phyloP scores from a whole-genome alignment of 2,113 vertebrate genomes.

The Rhizomys pruinosus region DNA sequence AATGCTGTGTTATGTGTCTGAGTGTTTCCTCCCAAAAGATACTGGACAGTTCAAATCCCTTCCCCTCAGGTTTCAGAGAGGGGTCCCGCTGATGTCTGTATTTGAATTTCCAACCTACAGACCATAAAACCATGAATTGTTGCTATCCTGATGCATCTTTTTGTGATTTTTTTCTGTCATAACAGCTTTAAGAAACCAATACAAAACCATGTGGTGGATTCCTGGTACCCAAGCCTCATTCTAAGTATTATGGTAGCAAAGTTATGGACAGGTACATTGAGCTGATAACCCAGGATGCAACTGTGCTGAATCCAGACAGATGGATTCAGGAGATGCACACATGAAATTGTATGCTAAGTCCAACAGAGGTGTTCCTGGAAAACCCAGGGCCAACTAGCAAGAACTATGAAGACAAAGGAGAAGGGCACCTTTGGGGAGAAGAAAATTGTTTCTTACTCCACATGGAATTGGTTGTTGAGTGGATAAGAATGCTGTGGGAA shows the following conservation, averaged over 20 bases:
- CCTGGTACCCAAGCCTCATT: neutral
- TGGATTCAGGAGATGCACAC: neutral
- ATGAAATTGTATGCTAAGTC: neutral
- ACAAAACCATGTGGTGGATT: neutral
- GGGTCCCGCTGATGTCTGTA: neutral
- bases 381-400: neutral
- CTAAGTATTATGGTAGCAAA: neutral
- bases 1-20: neutral
- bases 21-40: neutral
- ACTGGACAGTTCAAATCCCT: neutral
- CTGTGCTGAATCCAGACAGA: neutral
- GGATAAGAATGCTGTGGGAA: neutral
- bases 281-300: neutral
- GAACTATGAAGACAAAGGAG: neutral
- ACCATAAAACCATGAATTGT: neutral
- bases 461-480: neutral
- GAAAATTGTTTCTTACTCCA: neutral
- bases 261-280: too few relatives aligned
- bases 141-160: neutral
- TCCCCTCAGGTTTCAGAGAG: neutral
- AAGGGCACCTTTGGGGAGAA: neutral
- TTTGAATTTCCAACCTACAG: neutral
- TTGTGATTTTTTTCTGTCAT: neutral
- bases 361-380: accelerated
- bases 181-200: neutral